A percentile compares a stretch with the other conserved stretches of the same genome.
phyloP scores from a whole-genome alignment of 2,113 vertebrate genomes.

The Capreolus pygargus region DNA sequence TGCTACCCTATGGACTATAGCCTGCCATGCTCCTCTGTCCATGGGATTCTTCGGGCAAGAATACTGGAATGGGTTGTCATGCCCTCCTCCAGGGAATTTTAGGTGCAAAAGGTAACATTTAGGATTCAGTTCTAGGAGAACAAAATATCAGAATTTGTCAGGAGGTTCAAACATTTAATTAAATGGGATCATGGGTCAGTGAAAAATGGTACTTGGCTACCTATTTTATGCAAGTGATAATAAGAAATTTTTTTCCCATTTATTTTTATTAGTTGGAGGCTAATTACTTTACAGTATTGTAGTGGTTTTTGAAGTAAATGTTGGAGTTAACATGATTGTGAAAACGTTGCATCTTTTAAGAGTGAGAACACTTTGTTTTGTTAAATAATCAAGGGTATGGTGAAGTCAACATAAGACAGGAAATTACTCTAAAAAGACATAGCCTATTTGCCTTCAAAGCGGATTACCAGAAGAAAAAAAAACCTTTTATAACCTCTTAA shows the following conservation, averaged over 20 bases:
- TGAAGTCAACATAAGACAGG: not conserved
- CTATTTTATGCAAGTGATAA: conserved; percentile 4
- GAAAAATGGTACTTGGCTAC: not conserved
- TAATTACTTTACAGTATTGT: no score
- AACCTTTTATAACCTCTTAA: not conserved
- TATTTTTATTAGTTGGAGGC: no score
- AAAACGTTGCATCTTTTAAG: not conserved
- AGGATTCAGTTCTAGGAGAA: not conserved
- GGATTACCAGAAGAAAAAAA: not conserved
- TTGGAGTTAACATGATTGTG: not conserved
- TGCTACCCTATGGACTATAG: not conserved
- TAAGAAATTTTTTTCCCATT: not conserved
- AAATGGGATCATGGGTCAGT: not conserved
- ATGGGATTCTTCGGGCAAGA: not conserved
- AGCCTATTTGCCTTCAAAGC: not conserved
- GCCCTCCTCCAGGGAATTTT: not conserved
- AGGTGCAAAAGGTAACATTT: conserved; percentile 8
- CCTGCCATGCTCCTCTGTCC: not conserved
- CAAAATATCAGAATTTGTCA: conserved; percentile 12
- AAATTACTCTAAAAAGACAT: not conserved
- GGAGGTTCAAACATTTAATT: not conserved
- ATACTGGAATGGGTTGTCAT: not conserved
- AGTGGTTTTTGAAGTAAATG: not conserved
- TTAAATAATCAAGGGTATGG: not conserved
- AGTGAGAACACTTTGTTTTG: not conserved